phyloP scores from a whole-genome alignment of 37 sponge, comb jelly and placozoan species.

The Amphimedon queenslandica region DNA sequence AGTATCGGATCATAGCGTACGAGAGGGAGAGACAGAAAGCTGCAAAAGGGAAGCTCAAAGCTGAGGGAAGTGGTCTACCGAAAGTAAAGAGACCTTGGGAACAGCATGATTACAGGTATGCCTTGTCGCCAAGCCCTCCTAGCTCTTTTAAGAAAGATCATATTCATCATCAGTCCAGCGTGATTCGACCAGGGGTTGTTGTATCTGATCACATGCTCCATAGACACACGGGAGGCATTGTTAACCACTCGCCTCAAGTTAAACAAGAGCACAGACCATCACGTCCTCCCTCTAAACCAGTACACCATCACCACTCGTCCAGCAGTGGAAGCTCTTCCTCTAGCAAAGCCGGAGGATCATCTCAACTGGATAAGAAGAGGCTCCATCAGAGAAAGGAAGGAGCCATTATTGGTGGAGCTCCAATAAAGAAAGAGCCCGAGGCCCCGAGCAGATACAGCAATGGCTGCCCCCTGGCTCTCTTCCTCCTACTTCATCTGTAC shows the following conservation, averaged over 20 bases:
- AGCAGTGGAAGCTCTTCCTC: neutral
- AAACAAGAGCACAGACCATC: neutral
- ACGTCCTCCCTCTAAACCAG: neutral
- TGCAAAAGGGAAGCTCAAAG: neutral
- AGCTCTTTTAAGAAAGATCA: neutral
- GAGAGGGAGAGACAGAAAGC: constrained; percentile 48
- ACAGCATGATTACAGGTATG: neutral
- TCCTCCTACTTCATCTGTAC: neutral
- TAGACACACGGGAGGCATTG: neutral
- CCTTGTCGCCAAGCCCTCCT: neutral
- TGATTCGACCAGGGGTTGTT: neutral
- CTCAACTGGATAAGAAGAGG: neutral
- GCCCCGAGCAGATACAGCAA: neutral
- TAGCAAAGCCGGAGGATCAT: neutral
- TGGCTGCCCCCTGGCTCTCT: neutral
- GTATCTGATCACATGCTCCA: neutral
- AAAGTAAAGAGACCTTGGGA: neutral
- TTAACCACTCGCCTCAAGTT: neutral
- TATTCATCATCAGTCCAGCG: too few relatives aligned
- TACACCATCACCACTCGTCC: too few relatives aligned
- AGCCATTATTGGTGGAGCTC: neutral
- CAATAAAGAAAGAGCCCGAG: neutral
- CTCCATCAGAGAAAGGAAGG: neutral
- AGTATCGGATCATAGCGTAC: constrained; percentile 57
- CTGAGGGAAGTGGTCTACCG: neutral